These are phyloP conservation scores for Pachyuromys duprasi DNA, from an alignment of 2,797 vertebrate genomes.

Conservation along the genomic window DNA sequence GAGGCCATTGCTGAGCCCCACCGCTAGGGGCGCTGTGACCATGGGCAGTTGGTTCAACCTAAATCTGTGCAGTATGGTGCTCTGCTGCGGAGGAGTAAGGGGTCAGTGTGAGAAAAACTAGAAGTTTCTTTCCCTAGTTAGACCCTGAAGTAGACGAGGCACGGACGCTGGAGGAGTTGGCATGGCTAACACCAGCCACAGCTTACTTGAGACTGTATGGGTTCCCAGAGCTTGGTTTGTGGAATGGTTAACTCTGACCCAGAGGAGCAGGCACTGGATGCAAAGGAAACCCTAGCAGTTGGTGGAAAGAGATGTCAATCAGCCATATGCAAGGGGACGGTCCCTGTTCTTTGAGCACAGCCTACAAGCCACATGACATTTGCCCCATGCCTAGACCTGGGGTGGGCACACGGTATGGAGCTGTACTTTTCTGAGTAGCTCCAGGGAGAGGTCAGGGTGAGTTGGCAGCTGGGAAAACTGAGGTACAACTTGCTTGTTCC, in stretches of 20 bases:
- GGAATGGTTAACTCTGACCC: not conserved
- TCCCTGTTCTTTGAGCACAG: not conserved
- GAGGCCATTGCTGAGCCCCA: not conserved
- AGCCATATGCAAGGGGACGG: not conserved
- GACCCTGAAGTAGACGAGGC: not conserved
- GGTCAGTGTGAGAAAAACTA: not conserved
- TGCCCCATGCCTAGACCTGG: too few relatives aligned
- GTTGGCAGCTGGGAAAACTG: not conserved
- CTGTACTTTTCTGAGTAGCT: not conserved
- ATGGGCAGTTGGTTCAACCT: not conserved
- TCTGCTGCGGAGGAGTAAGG: not conserved
- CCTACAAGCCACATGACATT: not conserved
- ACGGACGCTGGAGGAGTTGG: not conserved
- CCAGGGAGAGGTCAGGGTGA: not conserved
- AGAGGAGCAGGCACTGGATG: not conserved
- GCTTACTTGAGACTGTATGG: rapidly evolving
- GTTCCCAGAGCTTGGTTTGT: not conserved
- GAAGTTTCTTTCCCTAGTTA: not conserved
- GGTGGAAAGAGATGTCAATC: not conserved
- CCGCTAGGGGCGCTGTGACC: not conserved
- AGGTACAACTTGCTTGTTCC: not conserved
- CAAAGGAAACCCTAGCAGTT: rapidly evolving
- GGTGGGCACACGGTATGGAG: not conserved
- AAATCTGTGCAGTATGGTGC: not conserved
- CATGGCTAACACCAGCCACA: too few relatives aligned